These are phyloP conservation scores for Trinectes maculatus DNA, from an alignment of 2,113 vertebrate genomes.

Conservation along the genomic window DNA sequence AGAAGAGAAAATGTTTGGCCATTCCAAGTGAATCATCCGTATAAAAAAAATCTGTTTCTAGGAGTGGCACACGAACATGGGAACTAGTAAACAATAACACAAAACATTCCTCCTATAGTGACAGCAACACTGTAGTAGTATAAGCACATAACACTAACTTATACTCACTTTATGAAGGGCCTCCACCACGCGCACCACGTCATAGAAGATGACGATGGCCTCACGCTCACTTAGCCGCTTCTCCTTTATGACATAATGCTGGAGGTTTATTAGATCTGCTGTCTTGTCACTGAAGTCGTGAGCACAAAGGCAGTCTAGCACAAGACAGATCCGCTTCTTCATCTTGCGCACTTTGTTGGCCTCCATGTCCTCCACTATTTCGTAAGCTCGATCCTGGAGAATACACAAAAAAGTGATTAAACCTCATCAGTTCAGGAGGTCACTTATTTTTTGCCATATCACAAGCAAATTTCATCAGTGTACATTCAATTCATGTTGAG, in stretches of 20 bases:
- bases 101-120: background rate
- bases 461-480: constrained; percentile 8
- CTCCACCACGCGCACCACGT: constrained; percentile 97
- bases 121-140: constrained; percentile 17
- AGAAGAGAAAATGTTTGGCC: constrained; percentile 11
- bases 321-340: constrained; percentile 97
- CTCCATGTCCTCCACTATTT: constrained; percentile 91
- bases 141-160: background rate
- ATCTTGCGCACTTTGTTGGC: constrained; percentile 90
- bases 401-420: background rate
- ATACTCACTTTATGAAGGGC: constrained; percentile 93
- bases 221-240: constrained; percentile 96
- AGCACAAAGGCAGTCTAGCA: constrained; percentile 96
- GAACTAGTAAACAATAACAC: constrained; percentile 41
- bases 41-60: constrained; percentile 59
- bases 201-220: constrained; percentile 97
- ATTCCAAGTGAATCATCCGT: constrained; percentile 40
- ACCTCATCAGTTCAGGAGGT: background rate
- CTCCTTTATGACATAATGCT: constrained; percentile 99
- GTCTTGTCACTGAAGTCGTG: constrained; percentile 98
- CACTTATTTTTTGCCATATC: constrained; percentile 10
- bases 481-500: constrained; percentile 15
- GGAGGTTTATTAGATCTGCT: constrained; percentile 96
- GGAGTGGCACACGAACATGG: constrained; percentile 52
- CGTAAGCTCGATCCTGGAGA: constrained; percentile 91